These are phyloP conservation scores for Myotis vivesi DNA, from an alignment of 2,797 vertebrate species.

Conservation along the genomic window DNA sequence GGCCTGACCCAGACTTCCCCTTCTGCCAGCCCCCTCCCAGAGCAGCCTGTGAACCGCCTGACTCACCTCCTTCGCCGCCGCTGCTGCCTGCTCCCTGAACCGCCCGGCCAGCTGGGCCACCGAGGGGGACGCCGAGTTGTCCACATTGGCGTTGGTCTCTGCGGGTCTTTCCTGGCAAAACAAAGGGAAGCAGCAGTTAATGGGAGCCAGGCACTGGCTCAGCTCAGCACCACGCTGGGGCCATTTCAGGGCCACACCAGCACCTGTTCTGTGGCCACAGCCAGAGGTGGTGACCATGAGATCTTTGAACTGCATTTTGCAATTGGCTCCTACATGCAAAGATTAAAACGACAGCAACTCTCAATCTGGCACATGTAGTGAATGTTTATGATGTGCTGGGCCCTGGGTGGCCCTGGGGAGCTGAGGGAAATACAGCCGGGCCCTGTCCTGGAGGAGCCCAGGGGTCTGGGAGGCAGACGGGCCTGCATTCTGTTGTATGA, in stretches of 20 bases:
- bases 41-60: slow-evolving; percentile 70
- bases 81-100: slow-evolving; percentile 89
- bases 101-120: slow-evolving; percentile 94
- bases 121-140: slow-evolving; percentile 87
- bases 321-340: neutral
- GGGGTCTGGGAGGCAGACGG: neutral
- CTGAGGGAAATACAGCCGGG: neutral
- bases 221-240: fast-evolving
- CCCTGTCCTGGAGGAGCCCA: neutral
- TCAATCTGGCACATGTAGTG: neutral
- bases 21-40: neutral
- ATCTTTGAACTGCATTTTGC: neutral
- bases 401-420: neutral
- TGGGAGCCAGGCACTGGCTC: fast-evolving
- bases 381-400: neutral
- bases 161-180: slow-evolving; percentile 82
- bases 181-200: slow-evolving; percentile 11
- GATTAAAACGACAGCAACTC: too few species aligned
- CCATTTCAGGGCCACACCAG: too few species aligned
- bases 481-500: fast-evolving
- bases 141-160: slow-evolving; percentile 78
- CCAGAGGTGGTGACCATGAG: neutral
- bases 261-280: neutral
- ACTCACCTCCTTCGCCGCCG: slow-evolving; percentile 89
- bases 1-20: neutral